These are phyloP conservation scores for Geopemphigus sp. DNA, from an alignment of 1,140 invertebrate species.

Conservation along the genomic window DNA sequence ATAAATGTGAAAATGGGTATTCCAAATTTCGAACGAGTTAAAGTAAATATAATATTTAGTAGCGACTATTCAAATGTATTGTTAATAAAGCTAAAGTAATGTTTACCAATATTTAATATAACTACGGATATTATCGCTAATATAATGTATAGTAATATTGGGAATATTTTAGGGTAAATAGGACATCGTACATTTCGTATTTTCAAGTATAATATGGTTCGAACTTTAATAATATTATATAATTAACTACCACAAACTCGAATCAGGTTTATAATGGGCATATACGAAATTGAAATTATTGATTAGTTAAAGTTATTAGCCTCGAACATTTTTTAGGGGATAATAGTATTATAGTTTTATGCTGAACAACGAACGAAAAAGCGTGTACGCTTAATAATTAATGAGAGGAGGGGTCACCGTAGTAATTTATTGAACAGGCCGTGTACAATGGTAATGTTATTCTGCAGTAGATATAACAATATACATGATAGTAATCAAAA, in stretches of 20 bases:
- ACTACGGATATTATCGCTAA: background rate
- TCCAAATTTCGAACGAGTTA: background rate
- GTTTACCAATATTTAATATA: background rate
- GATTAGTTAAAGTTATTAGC: slow-evolving; percentile 6
- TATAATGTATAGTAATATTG: background rate
- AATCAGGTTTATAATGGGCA: background rate
- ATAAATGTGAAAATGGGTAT: background rate
- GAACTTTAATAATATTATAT: background rate
- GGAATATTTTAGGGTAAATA: background rate
- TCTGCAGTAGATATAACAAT: background rate
- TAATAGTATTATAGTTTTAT: slow-evolving; percentile 12
- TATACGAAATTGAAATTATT: slow-evolving; percentile 1
- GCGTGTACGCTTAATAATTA: slow-evolving; percentile 1
- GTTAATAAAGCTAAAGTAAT: background rate
- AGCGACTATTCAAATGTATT: background rate
- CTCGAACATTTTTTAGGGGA: background rate
- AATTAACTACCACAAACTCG: too few species aligned
- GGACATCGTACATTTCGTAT: background rate
- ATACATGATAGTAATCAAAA: background rate
- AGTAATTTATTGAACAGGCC: slow-evolving; percentile 9
- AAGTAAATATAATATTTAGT: background rate
- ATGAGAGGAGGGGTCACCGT: background rate
- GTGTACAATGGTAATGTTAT: background rate
- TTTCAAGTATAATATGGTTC: background rate
- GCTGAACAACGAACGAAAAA: slow-evolving; percentile 8